Conservation (phyloP, 2,888 invertebrate species). For the Cosmopolites sordidus region DNA sequence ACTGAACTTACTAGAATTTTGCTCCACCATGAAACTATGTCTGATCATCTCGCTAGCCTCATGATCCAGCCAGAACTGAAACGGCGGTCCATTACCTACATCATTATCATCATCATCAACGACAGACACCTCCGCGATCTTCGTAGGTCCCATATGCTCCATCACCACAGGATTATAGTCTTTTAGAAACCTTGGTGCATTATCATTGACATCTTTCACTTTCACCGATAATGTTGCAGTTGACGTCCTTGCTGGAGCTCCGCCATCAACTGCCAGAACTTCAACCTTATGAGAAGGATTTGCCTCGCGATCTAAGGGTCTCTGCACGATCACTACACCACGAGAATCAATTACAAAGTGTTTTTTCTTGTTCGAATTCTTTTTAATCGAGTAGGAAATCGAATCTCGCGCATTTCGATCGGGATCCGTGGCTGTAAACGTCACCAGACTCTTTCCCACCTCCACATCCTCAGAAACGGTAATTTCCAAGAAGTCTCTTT, state of each 20-base stretch:
- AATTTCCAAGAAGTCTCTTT: conserved; percentile 87
- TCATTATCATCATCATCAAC: conserved; percentile 92
- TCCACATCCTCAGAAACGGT: conserved; percentile 88
- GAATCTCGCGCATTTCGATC: conserved; percentile 92
- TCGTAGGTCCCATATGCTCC: conserved; percentile 86
- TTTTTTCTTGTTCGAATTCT: conserved; percentile 84
- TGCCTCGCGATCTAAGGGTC: conserved; percentile 88
- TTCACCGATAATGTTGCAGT: conserved; percentile 91
- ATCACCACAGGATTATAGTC: conserved; percentile 81
- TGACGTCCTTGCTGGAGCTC: conserved; percentile 89
- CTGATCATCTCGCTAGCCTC: conserved; percentile 89
- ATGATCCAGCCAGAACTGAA: conserved; percentile 88
- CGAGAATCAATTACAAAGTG: conserved; percentile 93
- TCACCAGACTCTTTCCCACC: conserved; percentile 84
- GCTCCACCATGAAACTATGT: conserved; percentile 92
- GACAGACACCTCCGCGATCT: conserved; percentile 87
- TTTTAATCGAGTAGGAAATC: conserved; percentile 85
- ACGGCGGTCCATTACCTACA: conserved; percentile 92
- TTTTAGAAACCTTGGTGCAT: conserved; percentile 87
- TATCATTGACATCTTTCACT: conserved; percentile 92
- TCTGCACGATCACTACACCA: conserved; percentile 90
- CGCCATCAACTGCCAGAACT: conserved; percentile 92
- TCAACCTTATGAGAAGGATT: conserved; percentile 93
- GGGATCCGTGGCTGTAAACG: conserved; percentile 91
- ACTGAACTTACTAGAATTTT: conserved; percentile 87